Conservation (phyloP, 2,888 invertebrate species). For the Congeria kusceri region DNA sequence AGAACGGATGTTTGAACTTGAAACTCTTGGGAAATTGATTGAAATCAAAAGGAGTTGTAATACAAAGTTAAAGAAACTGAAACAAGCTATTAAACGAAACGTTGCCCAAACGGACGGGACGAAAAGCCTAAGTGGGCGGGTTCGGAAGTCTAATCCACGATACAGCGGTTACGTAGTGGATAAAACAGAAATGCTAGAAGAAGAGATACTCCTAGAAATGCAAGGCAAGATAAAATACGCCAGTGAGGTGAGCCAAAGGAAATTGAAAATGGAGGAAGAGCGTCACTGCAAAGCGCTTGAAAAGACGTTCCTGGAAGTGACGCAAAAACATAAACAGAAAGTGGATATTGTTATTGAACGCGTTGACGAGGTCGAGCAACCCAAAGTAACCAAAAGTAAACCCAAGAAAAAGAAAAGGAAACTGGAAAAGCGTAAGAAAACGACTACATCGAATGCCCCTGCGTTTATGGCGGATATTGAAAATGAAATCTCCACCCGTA, state of each 20-base stretch:
- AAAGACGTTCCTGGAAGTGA: not conserved
- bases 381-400: not conserved
- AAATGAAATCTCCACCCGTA: not conserved
- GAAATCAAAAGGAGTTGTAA: conserved; percentile 37
- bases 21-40: conserved; percentile 31
- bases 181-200: conserved; percentile 17
- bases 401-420: too few species aligned
- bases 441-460: not conserved
- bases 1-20: conserved; percentile 8
- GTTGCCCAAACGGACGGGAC: conserved; percentile 24
- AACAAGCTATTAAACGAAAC: too few species aligned
- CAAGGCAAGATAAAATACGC: conserved; percentile 13
- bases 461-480: not conserved
- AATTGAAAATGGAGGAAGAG: conserved; percentile 2
- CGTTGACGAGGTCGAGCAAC: not conserved
- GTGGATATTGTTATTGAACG: not conserved
- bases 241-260: not conserved
- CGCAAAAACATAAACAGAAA: not conserved
- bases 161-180: conserved; percentile 26
- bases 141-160: conserved; percentile 32
- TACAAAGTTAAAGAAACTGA: conserved; percentile 21
- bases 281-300: not conserved
- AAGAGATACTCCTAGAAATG: not conserved
- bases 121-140: conserved; percentile 37
- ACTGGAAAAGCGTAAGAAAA: too few species aligned